Conservation (phyloP, 1,140 invertebrate genomes). For the Parasteatoda tepidariorum region DNA sequence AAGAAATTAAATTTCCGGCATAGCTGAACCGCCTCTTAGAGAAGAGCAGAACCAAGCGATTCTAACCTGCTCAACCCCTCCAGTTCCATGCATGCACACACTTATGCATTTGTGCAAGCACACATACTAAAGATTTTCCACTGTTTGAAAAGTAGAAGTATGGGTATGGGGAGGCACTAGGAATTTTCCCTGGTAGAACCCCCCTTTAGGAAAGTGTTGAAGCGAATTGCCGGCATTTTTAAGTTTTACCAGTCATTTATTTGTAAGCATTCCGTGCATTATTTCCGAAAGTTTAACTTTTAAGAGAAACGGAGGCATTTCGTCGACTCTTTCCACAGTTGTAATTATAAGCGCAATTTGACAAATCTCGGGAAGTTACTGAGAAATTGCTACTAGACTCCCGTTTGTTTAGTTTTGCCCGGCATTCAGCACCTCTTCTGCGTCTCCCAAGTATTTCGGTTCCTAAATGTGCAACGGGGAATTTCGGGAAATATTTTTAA, state of each 20-base stretch:
- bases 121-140: neutral
- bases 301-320: constrained; percentile 24
- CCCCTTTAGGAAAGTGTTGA: constrained; percentile 1
- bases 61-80: neutral
- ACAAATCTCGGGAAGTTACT: constrained; percentile 47
- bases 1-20: constrained; percentile 61
- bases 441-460: neutral
- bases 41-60: neutral
- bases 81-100: constrained; percentile 13
- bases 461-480: neutral
- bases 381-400: constrained; percentile 17
- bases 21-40: constrained; percentile 39
- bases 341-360: constrained; percentile 60
- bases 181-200: neutral
- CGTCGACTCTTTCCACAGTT: constrained; percentile 12
- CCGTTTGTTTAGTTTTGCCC: neutral
- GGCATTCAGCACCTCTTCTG: neutral
- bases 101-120: neutral
- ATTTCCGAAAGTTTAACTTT: constrained; percentile 48
- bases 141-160: neutral
- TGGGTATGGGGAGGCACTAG: no score
- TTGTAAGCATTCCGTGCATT: constrained; percentile 57
- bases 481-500: neutral
- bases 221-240: constrained; percentile 52
- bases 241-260: constrained; percentile 59